phyloP scores from a whole-genome alignment of 2,888 invertebrate genomes.

The Aporophyla lueneburgensis region DNA sequence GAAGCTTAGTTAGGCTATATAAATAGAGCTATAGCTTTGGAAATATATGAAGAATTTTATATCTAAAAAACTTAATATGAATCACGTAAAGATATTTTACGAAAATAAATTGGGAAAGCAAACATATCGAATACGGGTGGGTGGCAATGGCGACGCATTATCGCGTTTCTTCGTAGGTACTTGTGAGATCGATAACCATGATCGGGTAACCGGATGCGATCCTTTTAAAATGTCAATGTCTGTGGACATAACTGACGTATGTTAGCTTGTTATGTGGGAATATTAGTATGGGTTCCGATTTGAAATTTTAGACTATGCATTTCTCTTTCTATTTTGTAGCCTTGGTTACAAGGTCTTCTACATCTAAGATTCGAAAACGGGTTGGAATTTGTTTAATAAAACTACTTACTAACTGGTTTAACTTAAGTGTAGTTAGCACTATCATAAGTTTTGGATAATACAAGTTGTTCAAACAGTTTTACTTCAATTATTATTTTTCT shows the following conservation, averaged over 20 bases:
- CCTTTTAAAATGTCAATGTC: slow-evolving; percentile 87
- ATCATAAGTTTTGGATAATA: not conserved
- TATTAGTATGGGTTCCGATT: not conserved
- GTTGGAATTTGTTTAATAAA: not conserved
- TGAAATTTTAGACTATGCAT: not conserved
- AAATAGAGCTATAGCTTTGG: too few relatives aligned
- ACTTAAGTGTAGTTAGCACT: not conserved
- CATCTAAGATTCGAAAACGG: too few relatives aligned
- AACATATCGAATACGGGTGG: slow-evolving; percentile 7
- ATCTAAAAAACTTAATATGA: not conserved
- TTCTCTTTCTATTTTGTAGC: not conserved
- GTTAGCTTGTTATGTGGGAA: slow-evolving; percentile 15
- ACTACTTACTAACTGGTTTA: not conserved
- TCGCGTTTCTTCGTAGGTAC: slow-evolving; percentile 41
- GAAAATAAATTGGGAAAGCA: slow-evolving; percentile 4
- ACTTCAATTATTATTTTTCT: too few relatives aligned
- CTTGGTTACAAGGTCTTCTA: not conserved
- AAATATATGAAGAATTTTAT: not conserved
- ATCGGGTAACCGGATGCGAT: slow-evolving; percentile 81
- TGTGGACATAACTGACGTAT: slow-evolving; percentile 36
- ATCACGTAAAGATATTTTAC: not conserved
- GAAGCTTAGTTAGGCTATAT: not conserved
- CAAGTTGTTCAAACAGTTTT: not conserved
- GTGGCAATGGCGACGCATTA: slow-evolving; percentile 48
- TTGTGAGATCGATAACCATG: slow-evolving; percentile 62